These are phyloP conservation scores for Myocastor coypus DNA, from an alignment of 2,113 vertebrate genomes.

Conservation along the genomic window DNA sequence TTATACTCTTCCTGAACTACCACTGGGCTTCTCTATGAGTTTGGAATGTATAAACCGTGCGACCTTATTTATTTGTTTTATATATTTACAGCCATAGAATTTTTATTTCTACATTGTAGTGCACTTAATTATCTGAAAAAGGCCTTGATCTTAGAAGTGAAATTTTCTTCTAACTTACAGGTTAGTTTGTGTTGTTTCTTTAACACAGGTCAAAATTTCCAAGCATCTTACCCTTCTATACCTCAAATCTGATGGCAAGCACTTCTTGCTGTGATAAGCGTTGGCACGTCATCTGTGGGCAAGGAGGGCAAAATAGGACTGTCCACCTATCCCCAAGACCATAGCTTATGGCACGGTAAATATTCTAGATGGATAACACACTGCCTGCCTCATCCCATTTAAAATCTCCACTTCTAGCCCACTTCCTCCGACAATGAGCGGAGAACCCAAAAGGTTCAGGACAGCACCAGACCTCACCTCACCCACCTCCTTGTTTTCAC, in stretches of 20 bases:
- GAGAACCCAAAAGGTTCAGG: neutral
- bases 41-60: constrained; percentile 61
- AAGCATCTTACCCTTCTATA: constrained; percentile 6
- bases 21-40: constrained; percentile 62
- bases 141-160: constrained; percentile 56
- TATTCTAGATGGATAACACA: neutral
- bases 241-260: constrained; percentile 32
- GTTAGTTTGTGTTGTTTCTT: neutral
- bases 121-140: constrained; percentile 29
- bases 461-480: neutral
- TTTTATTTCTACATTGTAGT: constrained; percentile 70
- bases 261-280: neutral
- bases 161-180: constrained; percentile 25
- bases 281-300: neutral
- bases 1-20: constrained; percentile 75
- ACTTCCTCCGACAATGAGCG: neutral
- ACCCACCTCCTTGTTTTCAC: neutral
- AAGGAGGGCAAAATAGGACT: neutral
- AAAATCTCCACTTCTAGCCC: constrained; percentile 4
- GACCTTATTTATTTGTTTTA: constrained; percentile 78
- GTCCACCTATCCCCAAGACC: neutral
- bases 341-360: neutral
- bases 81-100: constrained; percentile 57
- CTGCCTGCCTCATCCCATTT: neutral
- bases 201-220: constrained; percentile 2